A percentile compares a stretch with the other conserved stretches of the same genome.
phyloP scores from a whole-genome alignment of 2,888 invertebrate species.

The Lithophane semibrunnea region DNA sequence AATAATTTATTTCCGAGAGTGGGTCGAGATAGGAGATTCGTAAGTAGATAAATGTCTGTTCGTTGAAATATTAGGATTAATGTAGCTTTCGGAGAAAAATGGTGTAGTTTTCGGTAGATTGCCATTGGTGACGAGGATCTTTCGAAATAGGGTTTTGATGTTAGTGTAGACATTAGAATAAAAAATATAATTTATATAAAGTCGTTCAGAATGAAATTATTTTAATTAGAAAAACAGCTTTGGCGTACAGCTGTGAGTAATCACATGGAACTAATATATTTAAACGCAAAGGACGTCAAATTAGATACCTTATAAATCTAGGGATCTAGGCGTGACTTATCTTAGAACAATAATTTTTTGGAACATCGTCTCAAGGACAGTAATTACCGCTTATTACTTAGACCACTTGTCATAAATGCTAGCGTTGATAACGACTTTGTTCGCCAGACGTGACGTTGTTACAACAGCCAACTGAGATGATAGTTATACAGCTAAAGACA shows the following conservation, averaged over 20 bases:
- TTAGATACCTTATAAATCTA: background rate
- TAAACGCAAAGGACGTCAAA: no score
- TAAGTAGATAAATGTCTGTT: conserved; percentile 63
- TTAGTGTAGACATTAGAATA: conserved; percentile 2
- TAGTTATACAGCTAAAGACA: conserved; percentile 36
- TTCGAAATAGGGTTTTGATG: background rate
- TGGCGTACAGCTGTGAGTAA: background rate
- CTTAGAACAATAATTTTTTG: no score
- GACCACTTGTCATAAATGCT: conserved; percentile 55
- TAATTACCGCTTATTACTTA: conserved; percentile 56
- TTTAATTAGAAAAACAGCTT: background rate
- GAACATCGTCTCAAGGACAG: background rate
- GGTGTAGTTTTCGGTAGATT: conserved; percentile 27
- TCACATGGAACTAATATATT: background rate
- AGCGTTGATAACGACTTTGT: conserved; percentile 68
- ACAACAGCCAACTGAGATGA: conserved; percentile 40
- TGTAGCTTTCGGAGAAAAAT: conserved; percentile 53
- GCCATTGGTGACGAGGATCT: conserved; percentile 11
- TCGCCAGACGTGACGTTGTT: conserved; percentile 64
- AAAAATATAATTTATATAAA: background rate
- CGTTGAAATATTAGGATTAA: conserved; percentile 65
- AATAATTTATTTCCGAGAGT: conserved; percentile 65
- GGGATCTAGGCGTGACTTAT: background rate
- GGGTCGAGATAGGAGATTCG: conserved; percentile 65
- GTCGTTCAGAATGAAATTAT: no score